Conservation (phyloP, 2,113 vertebrate genomes). For the Gambusia affinis region DNA sequence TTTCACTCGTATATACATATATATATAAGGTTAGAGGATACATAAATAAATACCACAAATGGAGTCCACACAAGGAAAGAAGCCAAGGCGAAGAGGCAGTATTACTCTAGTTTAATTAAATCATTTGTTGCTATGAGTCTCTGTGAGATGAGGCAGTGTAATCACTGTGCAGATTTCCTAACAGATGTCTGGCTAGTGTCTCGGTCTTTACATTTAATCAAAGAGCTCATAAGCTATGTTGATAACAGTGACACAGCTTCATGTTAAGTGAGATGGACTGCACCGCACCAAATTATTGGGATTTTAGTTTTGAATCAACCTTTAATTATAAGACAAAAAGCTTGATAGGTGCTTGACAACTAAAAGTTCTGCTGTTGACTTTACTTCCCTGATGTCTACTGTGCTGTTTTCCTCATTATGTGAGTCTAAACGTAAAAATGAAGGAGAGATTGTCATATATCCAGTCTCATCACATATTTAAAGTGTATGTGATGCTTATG, state of each 20-base stretch:
- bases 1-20: too few species aligned
- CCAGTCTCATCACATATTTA: not conserved
- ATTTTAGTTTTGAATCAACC: not conserved
- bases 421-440: not conserved
- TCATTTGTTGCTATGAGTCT: constrained; percentile 57
- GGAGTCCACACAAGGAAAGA: constrained; percentile 47
- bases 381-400: not conserved
- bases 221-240: constrained; percentile 73
- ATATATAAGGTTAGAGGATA: not conserved
- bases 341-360: not conserved
- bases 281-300: constrained; percentile 15
- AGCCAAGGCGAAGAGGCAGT: constrained; percentile 43
- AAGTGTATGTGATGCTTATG: too few species aligned
- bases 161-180: constrained; percentile 75
- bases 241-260: constrained; percentile 50
- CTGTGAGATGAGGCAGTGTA: constrained; percentile 70
- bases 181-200: constrained; percentile 76
- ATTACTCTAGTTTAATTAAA: constrained; percentile 68
- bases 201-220: constrained; percentile 79
- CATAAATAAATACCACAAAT: constrained; percentile 12
- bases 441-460: not conserved
- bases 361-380: not conserved
- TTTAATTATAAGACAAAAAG: not conserved
- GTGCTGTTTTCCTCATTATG: not conserved
- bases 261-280: constrained; percentile 51